Evolutionary conservation across 2,797 vertebrate genomes (phyloP), one percentile per base, ranked within the genome.

Genomic region (Chiroxiphia lanceolata): DNA sequence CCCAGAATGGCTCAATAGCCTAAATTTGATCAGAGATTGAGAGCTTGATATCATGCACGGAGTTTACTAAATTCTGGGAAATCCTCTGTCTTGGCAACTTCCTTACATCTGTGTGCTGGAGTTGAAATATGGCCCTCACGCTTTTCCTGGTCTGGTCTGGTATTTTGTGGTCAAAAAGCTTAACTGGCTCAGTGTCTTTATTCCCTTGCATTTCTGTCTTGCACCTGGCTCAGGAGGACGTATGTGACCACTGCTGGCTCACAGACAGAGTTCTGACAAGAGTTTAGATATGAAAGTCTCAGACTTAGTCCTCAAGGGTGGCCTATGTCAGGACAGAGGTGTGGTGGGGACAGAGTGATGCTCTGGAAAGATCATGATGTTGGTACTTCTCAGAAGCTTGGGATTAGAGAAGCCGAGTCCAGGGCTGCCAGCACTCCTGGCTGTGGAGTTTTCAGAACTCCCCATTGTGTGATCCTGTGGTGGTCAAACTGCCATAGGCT

Each of bases 401-500:
- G 42, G 42, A 15, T 31, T 21, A 31, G 63, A 50, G 45, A 29
- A 78, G 27, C n/a, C 11, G 10, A 27, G n/a, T 42, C 16, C 9
- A 33, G 20, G 18, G 10, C 68, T 91, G 71, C 50, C 47, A 60
- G 21, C 15, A 34, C 47, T 70, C 23, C 38, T 70, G 44, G 36
- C 31, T 56, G 16, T 34, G n/a, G 27, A 31, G 31, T 61, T 86
- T 69, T 67, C 63, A 47, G 27, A 38, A 53, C 42, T 72, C 7
- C 10, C 4, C 36, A n/a, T 50, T 15, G 19, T 45, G 40, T 1
- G 12, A 19, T 44, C 1, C 1, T 18, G 27, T 80, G 69, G 42
- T 34, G 38, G 26, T 53, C 4, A 26, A 22, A 3, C 15, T 83
- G 50, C 26, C 11, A 2, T 2, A 0, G 1, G 36, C 20, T 63